A percentile compares a stretch with the other conserved stretches of the same genome.
These are phyloP conservation scores for Malthinus seriepunctatus DNA, from an alignment of 2,888 invertebrate genomes.

Conservation along the genomic window DNA sequence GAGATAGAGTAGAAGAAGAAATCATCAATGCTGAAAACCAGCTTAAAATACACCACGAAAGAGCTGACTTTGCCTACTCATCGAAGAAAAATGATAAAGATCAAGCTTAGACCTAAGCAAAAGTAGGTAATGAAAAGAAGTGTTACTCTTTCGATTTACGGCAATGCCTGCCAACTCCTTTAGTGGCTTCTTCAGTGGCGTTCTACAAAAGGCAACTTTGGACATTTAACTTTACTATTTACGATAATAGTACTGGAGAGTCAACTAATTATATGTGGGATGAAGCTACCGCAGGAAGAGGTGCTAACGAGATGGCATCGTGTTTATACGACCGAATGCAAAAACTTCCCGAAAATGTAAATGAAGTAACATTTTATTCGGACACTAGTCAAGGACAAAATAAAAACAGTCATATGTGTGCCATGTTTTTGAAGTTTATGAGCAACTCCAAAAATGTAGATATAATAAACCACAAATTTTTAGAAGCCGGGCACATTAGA, in stretches of 20 bases:
- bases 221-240: too few species aligned
- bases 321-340: background rate
- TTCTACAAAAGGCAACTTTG: too few species aligned
- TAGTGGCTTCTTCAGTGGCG: too few species aligned
- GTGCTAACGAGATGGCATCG: background rate
- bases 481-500: background rate
- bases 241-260: too few species aligned
- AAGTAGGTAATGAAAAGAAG: background rate
- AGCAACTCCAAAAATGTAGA: background rate
- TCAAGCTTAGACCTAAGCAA: too few species aligned
- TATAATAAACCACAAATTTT: conserved; percentile 1
- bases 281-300: background rate
- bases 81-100: background rate
- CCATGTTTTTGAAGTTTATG: background rate
- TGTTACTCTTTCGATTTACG: too few species aligned
- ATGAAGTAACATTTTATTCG: background rate
- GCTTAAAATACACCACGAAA: background rate
- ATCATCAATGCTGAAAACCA: background rate
- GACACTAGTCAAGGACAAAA: background rate
- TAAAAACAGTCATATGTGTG: background rate
- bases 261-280: too few species aligned
- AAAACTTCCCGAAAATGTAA: background rate
- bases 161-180: too few species aligned
- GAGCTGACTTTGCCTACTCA: background rate
- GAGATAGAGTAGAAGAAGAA: background rate